Evolutionary conservation across 2,888 invertebrate genomes (phyloP).

Genomic region (Morpho achilles): DNA sequence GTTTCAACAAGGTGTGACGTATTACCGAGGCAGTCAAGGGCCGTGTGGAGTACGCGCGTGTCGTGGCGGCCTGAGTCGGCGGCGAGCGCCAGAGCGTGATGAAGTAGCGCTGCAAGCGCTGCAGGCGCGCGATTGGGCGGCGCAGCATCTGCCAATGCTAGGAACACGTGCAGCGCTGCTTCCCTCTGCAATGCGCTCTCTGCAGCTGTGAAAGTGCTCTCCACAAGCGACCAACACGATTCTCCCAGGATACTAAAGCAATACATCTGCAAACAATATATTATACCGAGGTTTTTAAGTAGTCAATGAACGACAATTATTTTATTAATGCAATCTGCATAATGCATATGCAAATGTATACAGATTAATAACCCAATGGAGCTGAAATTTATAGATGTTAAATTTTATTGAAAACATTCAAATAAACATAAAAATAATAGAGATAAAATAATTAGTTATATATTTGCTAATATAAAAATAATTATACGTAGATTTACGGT

Average conservation of each 20-base stretch:
- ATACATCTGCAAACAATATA: constrained; percentile 82
- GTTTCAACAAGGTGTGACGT: not conserved
- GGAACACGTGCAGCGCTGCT: constrained; percentile 75
- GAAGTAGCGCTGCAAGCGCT: constrained; percentile 54
- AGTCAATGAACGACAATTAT: not conserved
- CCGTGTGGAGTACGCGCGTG: constrained; percentile 82
- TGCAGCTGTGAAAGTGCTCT: constrained; percentile 81
- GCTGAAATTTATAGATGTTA: no score
- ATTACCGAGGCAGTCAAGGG: constrained; percentile 87
- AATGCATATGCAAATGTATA: no score
- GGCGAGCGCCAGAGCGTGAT: constrained; percentile 45
- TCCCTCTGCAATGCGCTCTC: constrained; percentile 75
- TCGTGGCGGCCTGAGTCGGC: constrained; percentile 43
- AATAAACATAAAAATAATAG: no score
- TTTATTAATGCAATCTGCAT: not conserved
- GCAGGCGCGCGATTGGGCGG: constrained; percentile 62
- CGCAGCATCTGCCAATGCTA: constrained; percentile 73
- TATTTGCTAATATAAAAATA: no score
- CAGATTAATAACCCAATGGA: no score
- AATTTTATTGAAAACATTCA: no score
- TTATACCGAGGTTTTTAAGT: not conserved
- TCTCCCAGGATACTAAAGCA: constrained; percentile 90
- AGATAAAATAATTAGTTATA: no score
- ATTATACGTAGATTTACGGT: no score
- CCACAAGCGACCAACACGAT: constrained; percentile 85